Conservation (phyloP, 2,113 vertebrate species). For the Xiphorhynchus elegans region DNA sequence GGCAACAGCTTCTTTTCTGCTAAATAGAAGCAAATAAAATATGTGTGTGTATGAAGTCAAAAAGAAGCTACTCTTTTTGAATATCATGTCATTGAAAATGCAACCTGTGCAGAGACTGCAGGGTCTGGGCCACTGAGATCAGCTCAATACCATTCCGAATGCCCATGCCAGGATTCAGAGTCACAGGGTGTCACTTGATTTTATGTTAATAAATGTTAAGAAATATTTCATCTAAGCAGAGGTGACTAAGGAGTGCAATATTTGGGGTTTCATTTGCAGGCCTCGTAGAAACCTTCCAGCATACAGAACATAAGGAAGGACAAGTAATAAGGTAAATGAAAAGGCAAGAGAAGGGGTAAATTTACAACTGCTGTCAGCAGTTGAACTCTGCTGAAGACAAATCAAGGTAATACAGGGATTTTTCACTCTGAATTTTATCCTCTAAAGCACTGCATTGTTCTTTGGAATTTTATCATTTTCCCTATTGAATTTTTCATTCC, state of each 20-base stretch:
- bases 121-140: not conserved
- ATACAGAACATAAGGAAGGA: not conserved
- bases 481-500: not conserved
- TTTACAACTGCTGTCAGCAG: not conserved
- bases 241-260: not conserved
- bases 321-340: not conserved
- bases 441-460: not conserved
- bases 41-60: fast-evolving
- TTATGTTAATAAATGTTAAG: not conserved
- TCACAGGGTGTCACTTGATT: not conserved
- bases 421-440: constrained; percentile 3
- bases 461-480: not conserved
- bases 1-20: not conserved
- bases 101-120: not conserved
- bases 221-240: not conserved
- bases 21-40: not conserved
- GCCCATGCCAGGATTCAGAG: not conserved
- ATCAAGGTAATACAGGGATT: not conserved
- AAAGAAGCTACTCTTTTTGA: not conserved
- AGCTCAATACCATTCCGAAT: not conserved
- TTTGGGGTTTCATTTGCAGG: not conserved
- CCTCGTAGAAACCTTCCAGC: not conserved
- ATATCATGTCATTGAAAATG: not conserved
- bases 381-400: not conserved
- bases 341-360: not conserved